Base-by-base conservation (phyloP, 1,140 invertebrate genomes). In the Lineus longissimus region DNA sequence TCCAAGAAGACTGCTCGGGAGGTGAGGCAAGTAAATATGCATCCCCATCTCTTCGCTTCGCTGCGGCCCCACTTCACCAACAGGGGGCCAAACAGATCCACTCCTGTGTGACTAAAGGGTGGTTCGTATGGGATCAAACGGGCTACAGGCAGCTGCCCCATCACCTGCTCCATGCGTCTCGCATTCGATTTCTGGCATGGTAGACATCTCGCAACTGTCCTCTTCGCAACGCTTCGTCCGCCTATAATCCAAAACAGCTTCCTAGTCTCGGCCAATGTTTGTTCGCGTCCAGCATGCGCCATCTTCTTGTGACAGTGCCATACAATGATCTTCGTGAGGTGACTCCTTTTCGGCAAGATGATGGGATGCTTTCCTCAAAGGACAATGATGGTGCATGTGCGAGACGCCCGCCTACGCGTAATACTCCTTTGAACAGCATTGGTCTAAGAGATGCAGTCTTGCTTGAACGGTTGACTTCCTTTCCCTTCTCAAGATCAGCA, bases 11-110 rank as follows among this genome's bases (percentile, higher is more conserved):
- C n/a, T n/a, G n/a, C n/a, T n/a, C n/a, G n/a, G n/a, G n/a, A n/a
- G n/a, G n/a, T n/a, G n/a, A n/a, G n/a, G n/a, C n/a, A n/a, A n/a
- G n/a, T n/a, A n/a, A n/a, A n/a, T n/a, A n/a, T n/a, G n/a, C n/a
- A n/a, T n/a, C n/a, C n/a, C n/a, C n/a, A 36, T 36, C 33, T 36
- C 33, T 36, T 36, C 15, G 33, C 33, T 15, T 36, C 33, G 15
- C 33, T 36, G 33, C 33, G 33, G 33, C 33, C 33, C 33, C 33
- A 36, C 15, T 36, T 36, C 6, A 36, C 33, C 4, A 36, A 15
- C 22, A 65, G 66, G 2, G 68, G 72, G 40, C 72, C 66, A 62
- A 72, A 72, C 22, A 40, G 61, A 36, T 67, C 70, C 31, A 67
- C 54, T 11, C 63, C 66, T 55, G 63, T 59, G 56, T 45, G 54